Evolutionary conservation across 2,888 invertebrate species (phyloP).

Genomic region (Pogonocherus hispidulus): DNA sequence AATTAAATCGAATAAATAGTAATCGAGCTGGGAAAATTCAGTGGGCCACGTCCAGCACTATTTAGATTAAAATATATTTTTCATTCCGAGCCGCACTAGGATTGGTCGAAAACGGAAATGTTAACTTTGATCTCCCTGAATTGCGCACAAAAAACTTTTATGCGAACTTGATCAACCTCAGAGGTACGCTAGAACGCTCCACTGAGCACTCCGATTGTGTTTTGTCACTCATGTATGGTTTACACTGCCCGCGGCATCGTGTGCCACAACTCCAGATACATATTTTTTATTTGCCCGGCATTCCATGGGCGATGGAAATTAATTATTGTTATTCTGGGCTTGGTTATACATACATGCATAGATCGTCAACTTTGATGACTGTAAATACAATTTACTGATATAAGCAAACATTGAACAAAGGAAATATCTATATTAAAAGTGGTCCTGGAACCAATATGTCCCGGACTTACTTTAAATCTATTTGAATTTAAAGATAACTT

Average conservation of each 20-base stretch:
- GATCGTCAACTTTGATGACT: too few relatives aligned
- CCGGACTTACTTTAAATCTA: too few relatives aligned
- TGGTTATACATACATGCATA: too few relatives aligned
- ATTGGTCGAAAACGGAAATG: conserved; percentile 63
- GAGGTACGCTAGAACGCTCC: conserved; percentile 61
- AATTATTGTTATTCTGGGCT: too few relatives aligned
- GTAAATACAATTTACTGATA: too few relatives aligned
- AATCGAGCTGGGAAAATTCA: conserved; percentile 52
- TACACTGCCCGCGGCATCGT: conserved; percentile 29
- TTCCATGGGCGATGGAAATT: not conserved
- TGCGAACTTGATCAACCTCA: conserved; percentile 65
- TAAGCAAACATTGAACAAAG: too few relatives aligned
- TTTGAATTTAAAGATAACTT: too few relatives aligned
- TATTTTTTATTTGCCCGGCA: not conserved
- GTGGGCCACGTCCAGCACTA: conserved; percentile 58
- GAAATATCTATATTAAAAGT: too few relatives aligned
- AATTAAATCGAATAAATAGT: conserved; percentile 45
- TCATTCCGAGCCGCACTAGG: conserved; percentile 59
- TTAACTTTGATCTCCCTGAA: conserved; percentile 62
- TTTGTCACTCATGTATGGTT: conserved; percentile 65
- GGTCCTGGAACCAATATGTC: too few relatives aligned
- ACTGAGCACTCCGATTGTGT: conserved; percentile 64
- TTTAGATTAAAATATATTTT: conserved; percentile 58
- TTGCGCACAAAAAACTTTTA: conserved; percentile 56
- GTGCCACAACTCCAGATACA: not conserved